These are phyloP conservation scores for Harpalus rubripes DNA, from an alignment of 2,888 invertebrate species.

Conservation along the genomic window DNA sequence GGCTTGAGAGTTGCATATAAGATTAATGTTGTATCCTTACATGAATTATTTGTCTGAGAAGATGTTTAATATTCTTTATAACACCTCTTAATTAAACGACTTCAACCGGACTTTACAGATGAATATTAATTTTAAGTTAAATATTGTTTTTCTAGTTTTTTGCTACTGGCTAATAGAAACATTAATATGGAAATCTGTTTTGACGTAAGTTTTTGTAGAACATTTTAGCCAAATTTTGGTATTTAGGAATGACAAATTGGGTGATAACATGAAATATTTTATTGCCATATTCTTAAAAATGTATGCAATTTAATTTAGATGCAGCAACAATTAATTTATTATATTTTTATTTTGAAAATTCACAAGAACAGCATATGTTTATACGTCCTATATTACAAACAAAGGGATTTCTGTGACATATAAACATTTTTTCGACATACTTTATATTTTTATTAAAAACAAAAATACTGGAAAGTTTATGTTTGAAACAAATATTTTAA, in stretches of 20 bases:
- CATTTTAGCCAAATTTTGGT: slow-evolving; percentile 30
- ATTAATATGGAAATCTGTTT: slow-evolving; percentile 35
- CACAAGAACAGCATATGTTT: too few species aligned
- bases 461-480: too few species aligned
- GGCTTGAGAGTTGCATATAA: slow-evolving; percentile 4
- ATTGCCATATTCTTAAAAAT: slow-evolving; percentile 6
- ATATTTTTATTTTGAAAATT: background rate
- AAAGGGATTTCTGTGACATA: too few species aligned
- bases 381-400: too few species aligned
- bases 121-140: slow-evolving; percentile 27
- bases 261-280: slow-evolving; percentile 12
- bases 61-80: slow-evolving; percentile 46
- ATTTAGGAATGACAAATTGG: slow-evolving; percentile 23
- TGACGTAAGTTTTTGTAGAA: background rate
- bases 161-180: slow-evolving; percentile 30
- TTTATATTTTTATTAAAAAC: too few species aligned
- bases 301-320: background rate
- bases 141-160: slow-evolving; percentile 29
- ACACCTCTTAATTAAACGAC: slow-evolving; percentile 21
- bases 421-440: too few species aligned
- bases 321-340: background rate
- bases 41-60: slow-evolving; percentile 30
- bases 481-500: too few species aligned
- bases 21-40: slow-evolving; percentile 16
- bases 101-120: slow-evolving; percentile 2